Evolutionary conservation across 1,140 invertebrate genomes (phyloP).

Genomic region (Thrips palmi): DNA sequence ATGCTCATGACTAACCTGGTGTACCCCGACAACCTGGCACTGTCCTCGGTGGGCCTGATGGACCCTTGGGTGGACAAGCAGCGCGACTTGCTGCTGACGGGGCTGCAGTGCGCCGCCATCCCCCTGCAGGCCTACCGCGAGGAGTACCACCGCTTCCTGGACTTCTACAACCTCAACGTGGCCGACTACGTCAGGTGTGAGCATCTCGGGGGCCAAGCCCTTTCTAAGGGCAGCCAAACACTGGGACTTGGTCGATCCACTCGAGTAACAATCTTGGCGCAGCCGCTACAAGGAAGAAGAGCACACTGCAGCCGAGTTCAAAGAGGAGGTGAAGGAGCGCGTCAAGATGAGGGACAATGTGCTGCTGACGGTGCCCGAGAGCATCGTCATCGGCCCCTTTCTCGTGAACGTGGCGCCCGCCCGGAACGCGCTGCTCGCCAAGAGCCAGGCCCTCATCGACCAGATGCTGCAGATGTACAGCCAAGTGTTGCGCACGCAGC

Average conservation of each 20-base stretch:
- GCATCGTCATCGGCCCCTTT: slow-evolving; percentile 50
- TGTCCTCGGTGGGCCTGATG: slow-evolving; percentile 48
- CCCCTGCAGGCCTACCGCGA: slow-evolving; percentile 36
- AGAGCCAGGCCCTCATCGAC: slow-evolving; percentile 38
- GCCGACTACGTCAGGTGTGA: slow-evolving; percentile 36
- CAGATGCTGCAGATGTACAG: too few relatives aligned
- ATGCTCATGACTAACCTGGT: slow-evolving; percentile 41
- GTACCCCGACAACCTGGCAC: slow-evolving; percentile 40
- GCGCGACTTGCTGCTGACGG: slow-evolving; percentile 24
- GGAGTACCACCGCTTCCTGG: slow-evolving; percentile 29
- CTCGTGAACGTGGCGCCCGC: slow-evolving; percentile 36
- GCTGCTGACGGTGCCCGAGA: slow-evolving; percentile 29
- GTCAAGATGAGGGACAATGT: slow-evolving; percentile 29
- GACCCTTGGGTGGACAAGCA: slow-evolving; percentile 34
- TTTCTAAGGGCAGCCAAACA: too few relatives aligned
- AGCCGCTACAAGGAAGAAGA: slow-evolving; percentile 32
- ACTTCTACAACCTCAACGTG: slow-evolving; percentile 30
- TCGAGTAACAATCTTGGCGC: too few relatives aligned
- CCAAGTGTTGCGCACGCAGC: too few relatives aligned
- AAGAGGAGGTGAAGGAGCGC: slow-evolving; percentile 37
- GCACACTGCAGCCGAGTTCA: slow-evolving; percentile 29
- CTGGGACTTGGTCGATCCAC: too few relatives aligned
- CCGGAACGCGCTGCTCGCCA: slow-evolving; percentile 31
- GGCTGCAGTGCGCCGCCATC: slow-evolving; percentile 35
- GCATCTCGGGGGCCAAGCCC: too few relatives aligned